Base-by-base conservation (phyloP, 23 tunicate species). In the Phallusia fumigata region DNA sequence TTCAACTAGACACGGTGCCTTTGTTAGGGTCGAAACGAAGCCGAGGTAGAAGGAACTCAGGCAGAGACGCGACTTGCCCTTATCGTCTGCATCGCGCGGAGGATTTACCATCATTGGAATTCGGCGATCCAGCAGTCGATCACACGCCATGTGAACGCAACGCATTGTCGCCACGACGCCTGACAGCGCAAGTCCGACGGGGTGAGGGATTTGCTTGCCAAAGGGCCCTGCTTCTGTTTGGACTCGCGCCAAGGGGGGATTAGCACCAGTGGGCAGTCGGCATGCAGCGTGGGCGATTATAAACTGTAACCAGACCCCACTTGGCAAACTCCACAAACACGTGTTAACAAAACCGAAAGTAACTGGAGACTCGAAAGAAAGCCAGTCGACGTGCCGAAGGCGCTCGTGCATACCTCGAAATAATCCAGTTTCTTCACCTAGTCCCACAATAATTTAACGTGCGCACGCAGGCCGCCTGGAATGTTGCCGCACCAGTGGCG, bases 271-370 rank as follows among this genome's bases (percentile, higher is more conserved):
- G 69, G 69, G 26, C 69, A 58, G 69, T 58, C 13, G 69, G 69
- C 69, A 58, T 58, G 69, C 69, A 58, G 69, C 69, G 3, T 40
- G 28, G 28, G 28, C 28, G 69, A 22, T 24, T 58, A 22, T 58
- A 1, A 58, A 58, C 69, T 24, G 69, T 58, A 58, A 58, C 69
- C 26, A 11, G 69, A 58, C 3, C 26, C 69, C 69, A 6, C 69
- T 58, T 21, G 69, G 28, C 15, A 1, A 1, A 24, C 69, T 24
- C 69, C 69, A 24, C 26, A 58, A 40, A 40, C 26, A 58, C 69
- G 8, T 58, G 69, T 58, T 58, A 58, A 58, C 69, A 58, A 58
- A 22, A 58, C 69, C 16, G 69, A 58, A 58, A 58, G 69, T 58
- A 58, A 58, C 28, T 58, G 69, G 69, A 58, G 15, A 58, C 69